A percentile compares a stretch with the other conserved stretches of the same genome.
Evolutionary conservation across 2,888 invertebrate genomes (phyloP).

Genomic region (Blastobasis lacticolella): DNA sequence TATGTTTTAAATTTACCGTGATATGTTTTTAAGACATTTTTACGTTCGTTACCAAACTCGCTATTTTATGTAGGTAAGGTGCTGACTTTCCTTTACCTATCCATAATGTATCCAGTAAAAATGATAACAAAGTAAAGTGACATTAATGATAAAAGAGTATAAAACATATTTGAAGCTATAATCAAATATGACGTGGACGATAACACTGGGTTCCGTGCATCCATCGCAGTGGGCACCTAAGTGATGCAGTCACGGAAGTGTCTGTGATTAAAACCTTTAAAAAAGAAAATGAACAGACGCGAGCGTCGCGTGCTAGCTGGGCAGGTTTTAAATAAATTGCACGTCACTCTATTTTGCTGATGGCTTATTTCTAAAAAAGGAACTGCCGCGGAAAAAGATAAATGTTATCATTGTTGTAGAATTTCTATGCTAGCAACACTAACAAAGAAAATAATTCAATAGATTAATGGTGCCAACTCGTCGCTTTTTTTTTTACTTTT

Average conservation of each 20-base stretch:
- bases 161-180: slow-evolving; percentile 22
- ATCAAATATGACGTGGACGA: slow-evolving; percentile 18
- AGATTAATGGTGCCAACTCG: slow-evolving; percentile 1
- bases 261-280: slow-evolving; percentile 42
- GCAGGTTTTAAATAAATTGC: slow-evolving; percentile 9
- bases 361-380: slow-evolving; percentile 5
- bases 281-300: slow-evolving; percentile 9
- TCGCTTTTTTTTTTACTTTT: not conserved
- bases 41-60: too few relatives aligned
- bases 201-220: slow-evolving; percentile 29
- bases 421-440: not conserved
- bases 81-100: too few relatives aligned
- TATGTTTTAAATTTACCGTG: too few relatives aligned
- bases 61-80: too few relatives aligned
- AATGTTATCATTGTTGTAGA: not conserved
- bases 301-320: slow-evolving; percentile 8
- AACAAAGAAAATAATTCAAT: not conserved
- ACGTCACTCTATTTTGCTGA: slow-evolving; percentile 6
- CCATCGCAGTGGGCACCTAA: slow-evolving; percentile 21
- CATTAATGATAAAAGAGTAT: slow-evolving; percentile 25
- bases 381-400: too few relatives aligned
- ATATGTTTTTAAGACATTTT: too few relatives aligned
- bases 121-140: slow-evolving; percentile 23
- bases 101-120: slow-evolving; percentile 6
- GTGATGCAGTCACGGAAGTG: slow-evolving; percentile 51